phyloP scores from a whole-genome alignment of 2,113 vertebrate species.

The Gadus macrocephalus region DNA sequence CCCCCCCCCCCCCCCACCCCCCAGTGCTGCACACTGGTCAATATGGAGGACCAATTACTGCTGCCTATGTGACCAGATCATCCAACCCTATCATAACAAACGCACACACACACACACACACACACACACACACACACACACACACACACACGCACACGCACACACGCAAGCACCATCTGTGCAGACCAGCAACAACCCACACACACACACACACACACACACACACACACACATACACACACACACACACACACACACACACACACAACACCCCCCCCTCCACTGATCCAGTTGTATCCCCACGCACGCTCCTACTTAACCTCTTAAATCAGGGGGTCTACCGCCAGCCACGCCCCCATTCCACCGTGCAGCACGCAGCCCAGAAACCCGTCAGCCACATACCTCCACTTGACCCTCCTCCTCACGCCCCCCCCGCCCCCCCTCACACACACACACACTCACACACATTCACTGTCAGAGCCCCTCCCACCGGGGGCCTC shows the following conservation, averaged over 20 bases:
- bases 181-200: slow-evolving; percentile 75
- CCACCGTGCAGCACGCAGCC: slow-evolving; percentile 14
- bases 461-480: too few relatives aligned
- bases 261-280: too few relatives aligned
- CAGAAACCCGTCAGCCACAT: neutral
- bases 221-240: too few relatives aligned
- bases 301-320: slow-evolving; percentile 65
- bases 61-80: slow-evolving; percentile 72
- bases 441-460: slow-evolving; percentile 19
- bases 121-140: slow-evolving; percentile 16
- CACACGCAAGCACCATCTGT: slow-evolving; percentile 62
- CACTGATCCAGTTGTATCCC: slow-evolving; percentile 59
- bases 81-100: slow-evolving; percentile 71
- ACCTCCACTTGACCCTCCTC: slow-evolving; percentile 3
- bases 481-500: too few relatives aligned
- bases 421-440: slow-evolving; percentile 47
- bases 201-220: neutral
- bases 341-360: slow-evolving; percentile 46
- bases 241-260: neutral
- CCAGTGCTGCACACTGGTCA: slow-evolving; percentile 74
- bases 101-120: slow-evolving; percentile 35
- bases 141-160: slow-evolving; percentile 6
- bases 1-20: too few relatives aligned
- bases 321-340: slow-evolving; percentile 55
- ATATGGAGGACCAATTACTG: slow-evolving; percentile 78